Base-by-base conservation (phyloP, 2,888 invertebrate species). In the Heliconius charithonia region DNA sequence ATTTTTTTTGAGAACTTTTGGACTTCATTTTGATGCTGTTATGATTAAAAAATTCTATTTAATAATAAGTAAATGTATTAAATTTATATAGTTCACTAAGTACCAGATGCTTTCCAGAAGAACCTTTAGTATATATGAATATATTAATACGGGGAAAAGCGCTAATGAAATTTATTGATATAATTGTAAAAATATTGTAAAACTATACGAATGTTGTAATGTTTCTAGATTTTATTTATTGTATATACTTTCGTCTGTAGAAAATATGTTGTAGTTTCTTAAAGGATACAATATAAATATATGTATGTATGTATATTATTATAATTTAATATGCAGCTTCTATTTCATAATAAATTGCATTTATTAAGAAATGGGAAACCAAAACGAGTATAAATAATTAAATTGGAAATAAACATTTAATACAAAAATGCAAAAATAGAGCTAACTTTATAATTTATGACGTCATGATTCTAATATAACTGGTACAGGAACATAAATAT, bases 161-260 rank as follows among this genome's bases (percentile, higher is more conserved):
- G 94, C 94, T 94, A 94, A 91, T 92, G 90, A 92, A 90, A 83
- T 90, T 90, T 90, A 89, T 87, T 88, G 89, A 84, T 85, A 87
- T 84, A 84, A 82, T 84, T 85, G 84, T 84, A 81, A 83, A 84
- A 84, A 83, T 41, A 77, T 78, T 77, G 65, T 71, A 37, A 77
- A 72, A 75, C 63, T 63, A 27, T 74, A 74, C 12, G 27, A 63
- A 63, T 62, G 32, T 25, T 62, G 32, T 25, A 29, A 62, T 22
- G 32, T 2, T 37, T 62, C 3, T 73, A 59, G 73, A 12, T 59
- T 63, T 74, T 45, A 65, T 45, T 45, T 65, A n/a, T 74, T 74
- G 74, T 74, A 74, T 63, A 74, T 63, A 63, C 3, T 27, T 45
- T 22, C 22, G 12, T 41, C 27, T 22, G 29, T 72, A 72, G 72